phyloP scores from a whole-genome alignment of 2,113 vertebrate species.

The Acanthochromis polyacanthus region DNA sequence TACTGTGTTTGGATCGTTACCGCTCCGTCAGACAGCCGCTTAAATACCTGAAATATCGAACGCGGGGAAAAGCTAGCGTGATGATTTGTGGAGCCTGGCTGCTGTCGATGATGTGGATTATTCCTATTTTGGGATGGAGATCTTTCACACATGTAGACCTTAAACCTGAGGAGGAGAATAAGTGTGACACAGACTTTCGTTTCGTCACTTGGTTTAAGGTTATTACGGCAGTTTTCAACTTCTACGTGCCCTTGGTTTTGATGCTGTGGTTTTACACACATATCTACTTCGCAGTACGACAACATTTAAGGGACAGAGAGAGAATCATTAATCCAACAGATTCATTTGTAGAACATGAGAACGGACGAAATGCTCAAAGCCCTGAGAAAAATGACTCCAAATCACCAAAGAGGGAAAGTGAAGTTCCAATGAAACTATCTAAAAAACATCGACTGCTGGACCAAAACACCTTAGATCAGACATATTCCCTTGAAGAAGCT shows the following conservation, averaged over 20 bases:
- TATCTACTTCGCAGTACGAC: constrained; percentile 90
- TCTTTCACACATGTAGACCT: constrained; percentile 75
- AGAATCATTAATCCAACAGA: constrained; percentile 81
- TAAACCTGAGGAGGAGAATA: constrained; percentile 70
- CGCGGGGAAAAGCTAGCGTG: constrained; percentile 86
- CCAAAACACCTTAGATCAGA: constrained; percentile 81
- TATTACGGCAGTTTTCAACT: constrained; percentile 92
- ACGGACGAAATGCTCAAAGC: constrained; percentile 54
- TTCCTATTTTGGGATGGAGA: constrained; percentile 94
- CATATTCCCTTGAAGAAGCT: constrained; percentile 51
- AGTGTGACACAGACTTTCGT: constrained; percentile 94
- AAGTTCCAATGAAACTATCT: constrained; percentile 61
- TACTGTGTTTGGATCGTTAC: constrained; percentile 94
- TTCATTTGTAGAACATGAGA: constrained; percentile 75
- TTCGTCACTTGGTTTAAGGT: constrained; percentile 94
- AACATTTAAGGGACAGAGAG: constrained; percentile 88
- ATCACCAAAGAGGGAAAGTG: constrained; percentile 48
- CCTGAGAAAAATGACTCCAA: constrained; percentile 52
- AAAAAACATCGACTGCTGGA: constrained; percentile 76
- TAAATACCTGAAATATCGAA: constrained; percentile 92
- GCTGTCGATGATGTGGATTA: constrained; percentile 91
- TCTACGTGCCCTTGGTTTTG: constrained; percentile 92
- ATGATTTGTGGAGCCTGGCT: constrained; percentile 92
- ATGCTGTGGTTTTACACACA: constrained; percentile 95
- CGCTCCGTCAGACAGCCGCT: constrained; percentile 93